These are phyloP conservation scores for Pelusios castaneus DNA, from an alignment of 2,113 vertebrate genomes.

Conservation along the genomic window DNA sequence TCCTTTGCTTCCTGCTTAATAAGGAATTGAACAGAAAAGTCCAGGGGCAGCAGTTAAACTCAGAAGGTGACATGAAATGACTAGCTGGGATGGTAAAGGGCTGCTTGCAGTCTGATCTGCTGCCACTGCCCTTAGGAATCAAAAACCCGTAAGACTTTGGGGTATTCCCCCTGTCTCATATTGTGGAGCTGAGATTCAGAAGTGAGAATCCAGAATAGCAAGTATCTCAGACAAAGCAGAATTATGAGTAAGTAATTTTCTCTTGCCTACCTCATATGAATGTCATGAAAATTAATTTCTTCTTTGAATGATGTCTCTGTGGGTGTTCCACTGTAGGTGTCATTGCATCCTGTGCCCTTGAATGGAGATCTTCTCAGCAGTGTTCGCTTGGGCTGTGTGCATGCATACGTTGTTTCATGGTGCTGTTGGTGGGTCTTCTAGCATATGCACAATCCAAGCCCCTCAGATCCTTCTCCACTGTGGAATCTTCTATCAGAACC, in stretches of 20 bases:
- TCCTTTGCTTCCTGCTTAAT: neutral
- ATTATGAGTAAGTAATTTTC: neutral
- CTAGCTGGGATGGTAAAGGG: neutral
- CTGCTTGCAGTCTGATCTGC: neutral
- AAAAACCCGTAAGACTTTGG: neutral
- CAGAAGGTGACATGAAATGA: neutral
- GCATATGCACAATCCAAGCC: no score
- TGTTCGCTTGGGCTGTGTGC: no score
- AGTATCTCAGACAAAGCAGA: neutral
- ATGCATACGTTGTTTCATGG: no score
- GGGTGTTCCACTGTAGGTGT: no score
- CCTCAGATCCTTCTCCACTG: no score
- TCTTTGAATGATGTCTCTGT: no score
- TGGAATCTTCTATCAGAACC: no score
- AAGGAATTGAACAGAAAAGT: neutral
- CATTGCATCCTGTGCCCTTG: no score
- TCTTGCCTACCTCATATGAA: neutral
- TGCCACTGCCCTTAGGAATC: neutral
- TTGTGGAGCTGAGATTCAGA: neutral
- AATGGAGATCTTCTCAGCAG: no score
- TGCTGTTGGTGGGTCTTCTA: no score
- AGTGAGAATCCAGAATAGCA: neutral
- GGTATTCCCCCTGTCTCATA: neutral
- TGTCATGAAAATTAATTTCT: neutral
- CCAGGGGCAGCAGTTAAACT: neutral